Percentiles rank a stretch among this genome's conserved stretches.
phyloP scores from a whole-genome alignment of 1,140 invertebrate species.

The Drosophila pseudoananassae region DNA sequence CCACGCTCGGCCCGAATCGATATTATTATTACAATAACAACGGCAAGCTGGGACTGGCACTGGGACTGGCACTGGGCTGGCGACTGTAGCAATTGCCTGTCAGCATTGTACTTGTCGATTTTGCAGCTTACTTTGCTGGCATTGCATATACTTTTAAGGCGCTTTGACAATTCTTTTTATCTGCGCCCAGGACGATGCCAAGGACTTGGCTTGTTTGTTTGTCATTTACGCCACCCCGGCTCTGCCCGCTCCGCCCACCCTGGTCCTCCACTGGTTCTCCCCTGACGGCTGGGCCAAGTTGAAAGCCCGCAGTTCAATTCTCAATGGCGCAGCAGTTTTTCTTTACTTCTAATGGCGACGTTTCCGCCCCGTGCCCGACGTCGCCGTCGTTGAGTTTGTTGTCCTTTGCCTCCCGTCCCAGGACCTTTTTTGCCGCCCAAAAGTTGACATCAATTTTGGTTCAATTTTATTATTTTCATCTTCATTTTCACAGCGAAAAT shows the following conservation, averaged over 20 bases:
- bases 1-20: conserved; percentile 67
- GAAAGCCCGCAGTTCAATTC: conserved; percentile 79
- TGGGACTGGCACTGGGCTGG: not conserved
- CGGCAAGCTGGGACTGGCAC: conserved; percentile 13
- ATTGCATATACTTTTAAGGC: conserved; percentile 82
- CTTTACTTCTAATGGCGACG: conserved; percentile 76
- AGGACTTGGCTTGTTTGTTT: conserved; percentile 80
- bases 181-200: conserved; percentile 71
- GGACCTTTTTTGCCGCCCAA: conserved; percentile 19
- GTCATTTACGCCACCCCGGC: conserved; percentile 68
- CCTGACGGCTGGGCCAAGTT: conserved; percentile 47
- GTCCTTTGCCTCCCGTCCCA: conserved; percentile 7
- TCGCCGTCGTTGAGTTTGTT: conserved; percentile 40
- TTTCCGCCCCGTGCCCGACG: conserved; percentile 64
- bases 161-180: conserved; percentile 83
- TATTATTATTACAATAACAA: conserved; percentile 82
- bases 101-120: conserved; percentile 83
- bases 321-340: conserved; percentile 82
- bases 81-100: conserved; percentile 80
- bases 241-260: not conserved
- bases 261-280: not conserved
- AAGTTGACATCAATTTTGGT: conserved; percentile 80
- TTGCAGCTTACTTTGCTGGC: conserved; percentile 82
- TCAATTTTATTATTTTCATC: conserved; percentile 83
- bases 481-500: conserved; percentile 79